A percentile compares a stretch with the other conserved stretches of the same genome.
phyloP scores from a whole-genome alignment of 2,113 vertebrate genomes.

The Raja brachyura region DNA sequence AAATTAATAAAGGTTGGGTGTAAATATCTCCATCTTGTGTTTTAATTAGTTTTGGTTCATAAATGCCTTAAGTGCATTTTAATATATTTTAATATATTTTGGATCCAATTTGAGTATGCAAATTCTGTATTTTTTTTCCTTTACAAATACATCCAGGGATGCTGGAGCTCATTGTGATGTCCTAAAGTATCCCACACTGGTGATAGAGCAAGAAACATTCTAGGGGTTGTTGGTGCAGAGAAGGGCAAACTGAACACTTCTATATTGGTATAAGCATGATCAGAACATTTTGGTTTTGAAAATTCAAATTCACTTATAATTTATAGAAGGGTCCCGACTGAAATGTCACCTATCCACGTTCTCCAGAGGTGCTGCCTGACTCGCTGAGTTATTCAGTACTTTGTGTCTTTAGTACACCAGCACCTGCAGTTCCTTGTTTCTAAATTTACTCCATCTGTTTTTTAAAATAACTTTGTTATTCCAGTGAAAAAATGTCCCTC shows the following conservation, averaged over 20 bases:
- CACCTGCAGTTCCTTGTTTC: no score
- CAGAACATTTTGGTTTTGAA: not conserved
- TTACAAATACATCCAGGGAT: not conserved
- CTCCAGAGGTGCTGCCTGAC: no score
- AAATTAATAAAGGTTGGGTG: constrained; percentile 74
- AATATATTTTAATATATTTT: not conserved
- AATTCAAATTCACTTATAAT: no score
- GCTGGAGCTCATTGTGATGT: no score
- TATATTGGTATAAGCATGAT: not conserved
- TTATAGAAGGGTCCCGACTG: no score
- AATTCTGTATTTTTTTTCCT: not conserved
- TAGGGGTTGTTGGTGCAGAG: no score
- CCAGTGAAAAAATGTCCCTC: not conserved
- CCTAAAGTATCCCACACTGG: no score
- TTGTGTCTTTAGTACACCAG: no score
- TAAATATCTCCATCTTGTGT: not conserved
- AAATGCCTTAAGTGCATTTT: not conserved
- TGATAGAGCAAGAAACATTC: not conserved
- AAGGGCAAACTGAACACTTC: no score
- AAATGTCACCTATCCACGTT: no score
- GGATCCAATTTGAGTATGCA: not conserved
- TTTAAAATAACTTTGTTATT: not conserved
- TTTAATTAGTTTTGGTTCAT: not conserved
- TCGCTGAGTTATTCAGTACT: no score
- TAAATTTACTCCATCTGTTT: no score